phyloP scores from a whole-genome alignment of 2,797 vertebrate genomes.

The Karalla daura region DNA sequence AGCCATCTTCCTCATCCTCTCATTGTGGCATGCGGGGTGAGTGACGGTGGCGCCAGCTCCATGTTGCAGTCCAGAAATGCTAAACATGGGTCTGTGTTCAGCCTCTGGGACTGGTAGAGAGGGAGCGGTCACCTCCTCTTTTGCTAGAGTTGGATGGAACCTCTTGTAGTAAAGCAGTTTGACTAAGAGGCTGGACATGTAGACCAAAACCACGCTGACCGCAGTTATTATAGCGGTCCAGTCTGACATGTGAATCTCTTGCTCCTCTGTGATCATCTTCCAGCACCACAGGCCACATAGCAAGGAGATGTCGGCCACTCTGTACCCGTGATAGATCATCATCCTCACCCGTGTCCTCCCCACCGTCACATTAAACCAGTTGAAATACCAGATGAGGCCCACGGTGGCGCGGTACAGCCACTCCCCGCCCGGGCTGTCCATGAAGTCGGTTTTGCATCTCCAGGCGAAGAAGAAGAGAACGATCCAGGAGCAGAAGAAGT shows the following conservation, averaged over 20 bases:
- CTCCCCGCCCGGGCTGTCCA: conserved; percentile 79
- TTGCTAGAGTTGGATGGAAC: conserved; percentile 80
- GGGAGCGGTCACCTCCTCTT: not conserved
- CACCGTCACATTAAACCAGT: conserved; percentile 87
- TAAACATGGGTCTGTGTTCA: too few species aligned
- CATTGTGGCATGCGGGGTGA: conserved; percentile 20
- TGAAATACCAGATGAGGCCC: conserved; percentile 91
- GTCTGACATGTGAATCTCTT: not conserved
- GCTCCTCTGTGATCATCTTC: conserved; percentile 14
- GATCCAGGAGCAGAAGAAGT: conserved; percentile 87
- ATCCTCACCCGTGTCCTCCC: conserved; percentile 75
- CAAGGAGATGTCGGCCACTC: conserved; percentile 80
- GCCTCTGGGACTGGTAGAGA: too few species aligned
- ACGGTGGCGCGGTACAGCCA: conserved; percentile 86
- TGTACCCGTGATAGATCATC: conserved; percentile 82
- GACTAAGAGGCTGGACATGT: conserved; percentile 78
- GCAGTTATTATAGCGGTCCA: not conserved
- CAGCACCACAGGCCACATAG: conserved; percentile 82
- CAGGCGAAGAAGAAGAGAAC: conserved; percentile 83
- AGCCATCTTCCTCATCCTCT: conserved; percentile 76
- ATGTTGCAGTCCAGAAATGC: too few species aligned
- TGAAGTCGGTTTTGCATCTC: conserved; percentile 84
- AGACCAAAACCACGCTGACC: conserved; percentile 12
- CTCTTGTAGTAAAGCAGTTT: conserved; percentile 83
- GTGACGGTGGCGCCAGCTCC: accelerated